phyloP scores from a whole-genome alignment of 2,888 invertebrate genomes.

The Harmothoe impar region DNA sequence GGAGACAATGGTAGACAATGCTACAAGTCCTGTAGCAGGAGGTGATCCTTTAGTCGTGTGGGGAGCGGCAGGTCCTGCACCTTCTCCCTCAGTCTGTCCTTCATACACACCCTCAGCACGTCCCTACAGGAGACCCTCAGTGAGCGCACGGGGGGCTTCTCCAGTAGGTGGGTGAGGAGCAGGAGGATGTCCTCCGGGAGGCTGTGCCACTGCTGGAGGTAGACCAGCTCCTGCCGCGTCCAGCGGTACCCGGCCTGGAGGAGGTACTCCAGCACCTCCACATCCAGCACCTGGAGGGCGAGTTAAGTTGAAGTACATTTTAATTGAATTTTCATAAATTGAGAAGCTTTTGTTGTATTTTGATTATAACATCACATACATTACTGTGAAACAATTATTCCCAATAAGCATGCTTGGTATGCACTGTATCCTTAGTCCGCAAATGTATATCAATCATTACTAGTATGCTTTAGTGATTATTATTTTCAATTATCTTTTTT shows the following conservation, averaged over 20 bases:
- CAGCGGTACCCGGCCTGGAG: slow-evolving; percentile 35
- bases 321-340: too few species aligned
- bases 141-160: background rate
- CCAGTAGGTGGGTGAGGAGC: background rate
- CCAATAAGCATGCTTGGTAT: too few species aligned
- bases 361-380: too few species aligned
- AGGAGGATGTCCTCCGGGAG: background rate
- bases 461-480: too few species aligned
- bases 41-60: background rate
- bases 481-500: too few species aligned
- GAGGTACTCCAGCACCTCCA: background rate
- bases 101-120: background rate
- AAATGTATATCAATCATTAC: too few species aligned
- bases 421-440: too few species aligned
- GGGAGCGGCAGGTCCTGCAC: background rate
- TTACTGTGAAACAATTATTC: too few species aligned
- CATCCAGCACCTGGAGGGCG: background rate
- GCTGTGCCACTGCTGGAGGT: background rate
- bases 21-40: background rate
- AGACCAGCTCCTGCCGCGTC: background rate
- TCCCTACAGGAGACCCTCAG: background rate
- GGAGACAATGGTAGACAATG: too few species aligned
- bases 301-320: too few species aligned
- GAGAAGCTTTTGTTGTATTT: too few species aligned
- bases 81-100: background rate